These are phyloP conservation scores for Gandaritis pyraliata DNA, from an alignment of 2,888 invertebrate genomes.

Conservation along the genomic window DNA sequence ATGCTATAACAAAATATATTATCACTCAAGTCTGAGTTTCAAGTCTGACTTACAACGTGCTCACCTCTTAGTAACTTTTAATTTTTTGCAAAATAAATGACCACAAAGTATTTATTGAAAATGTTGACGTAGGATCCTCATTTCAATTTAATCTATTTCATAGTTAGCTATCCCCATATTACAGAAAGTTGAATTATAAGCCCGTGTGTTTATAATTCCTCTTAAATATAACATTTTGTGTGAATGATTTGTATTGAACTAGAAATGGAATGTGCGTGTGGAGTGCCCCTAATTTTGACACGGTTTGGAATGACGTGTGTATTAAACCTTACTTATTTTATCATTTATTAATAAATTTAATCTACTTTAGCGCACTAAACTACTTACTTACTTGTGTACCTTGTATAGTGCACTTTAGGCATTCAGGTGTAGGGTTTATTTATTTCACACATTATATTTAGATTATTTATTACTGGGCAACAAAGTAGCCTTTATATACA, in stretches of 20 bases:
- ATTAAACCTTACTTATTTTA: slow-evolving; percentile 18
- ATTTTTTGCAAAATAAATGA: too few relatives aligned
- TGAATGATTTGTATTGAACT: slow-evolving; percentile 26
- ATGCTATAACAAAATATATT: too few relatives aligned
- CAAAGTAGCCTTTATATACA: slow-evolving; percentile 2
- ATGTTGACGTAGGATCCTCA: neutral
- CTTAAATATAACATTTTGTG: slow-evolving; percentile 8
- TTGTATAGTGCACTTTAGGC: too few relatives aligned
- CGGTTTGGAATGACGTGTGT: slow-evolving; percentile 30
- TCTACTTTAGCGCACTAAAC: slow-evolving; percentile 10
- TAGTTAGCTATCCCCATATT: neutral
- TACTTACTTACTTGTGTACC: too few relatives aligned
- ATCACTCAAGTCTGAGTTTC: too few relatives aligned
- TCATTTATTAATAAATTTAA: slow-evolving; percentile 11
- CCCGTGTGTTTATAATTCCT: slow-evolving; percentile 7
- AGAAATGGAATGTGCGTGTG: slow-evolving; percentile 32
- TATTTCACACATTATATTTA: slow-evolving; percentile 7
- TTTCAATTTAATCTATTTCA: neutral
- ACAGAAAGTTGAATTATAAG: slow-evolving; percentile 2
- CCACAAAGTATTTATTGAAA: too few relatives aligned
- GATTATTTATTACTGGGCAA: slow-evolving; percentile 13
- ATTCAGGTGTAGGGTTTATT: slow-evolving; percentile 22
- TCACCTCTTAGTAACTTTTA: too few relatives aligned
- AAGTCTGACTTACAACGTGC: too few relatives aligned
- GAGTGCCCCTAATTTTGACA: slow-evolving; percentile 25